A percentile compares a stretch with the other conserved stretches of the same genome.
These are phyloP conservation scores for Anticlea derivata DNA, from an alignment of 2,888 invertebrate genomes.

Conservation along the genomic window DNA sequence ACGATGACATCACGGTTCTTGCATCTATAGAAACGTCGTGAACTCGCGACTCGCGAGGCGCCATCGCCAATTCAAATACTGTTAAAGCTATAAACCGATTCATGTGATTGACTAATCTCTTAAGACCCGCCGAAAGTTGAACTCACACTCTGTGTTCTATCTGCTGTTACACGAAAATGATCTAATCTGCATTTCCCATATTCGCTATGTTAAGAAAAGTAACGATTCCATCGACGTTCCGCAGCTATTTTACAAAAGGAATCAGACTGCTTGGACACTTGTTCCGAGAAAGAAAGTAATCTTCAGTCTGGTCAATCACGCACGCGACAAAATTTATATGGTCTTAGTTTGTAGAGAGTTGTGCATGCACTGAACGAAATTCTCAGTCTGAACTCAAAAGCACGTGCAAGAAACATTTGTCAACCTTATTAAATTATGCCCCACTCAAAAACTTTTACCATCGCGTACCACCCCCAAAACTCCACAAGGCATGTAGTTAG, in stretches of 20 bases:
- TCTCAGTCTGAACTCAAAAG: neutral
- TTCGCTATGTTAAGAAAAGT: slow-evolving; percentile 28
- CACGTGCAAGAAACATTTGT: neutral
- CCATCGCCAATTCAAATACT: slow-evolving; percentile 23
- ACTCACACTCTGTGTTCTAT: slow-evolving; percentile 27
- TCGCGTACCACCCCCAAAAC: slow-evolving; percentile 4
- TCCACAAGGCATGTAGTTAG: slow-evolving; percentile 3
- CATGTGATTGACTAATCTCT: slow-evolving; percentile 18
- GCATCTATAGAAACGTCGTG: slow-evolving; percentile 5
- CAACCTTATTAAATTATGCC: slow-evolving; percentile 3
- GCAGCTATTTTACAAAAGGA: slow-evolving; percentile 26
- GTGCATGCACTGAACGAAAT: no score
- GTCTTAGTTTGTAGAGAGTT: no score
- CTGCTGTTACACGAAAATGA: slow-evolving; percentile 30
- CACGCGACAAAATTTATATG: slow-evolving; percentile 23
- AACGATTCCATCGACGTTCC: slow-evolving; percentile 18
- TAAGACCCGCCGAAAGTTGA: slow-evolving; percentile 5
- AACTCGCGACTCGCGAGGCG: slow-evolving; percentile 2
- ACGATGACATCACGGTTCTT: slow-evolving; percentile 52
- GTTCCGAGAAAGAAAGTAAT: slow-evolving; percentile 33
- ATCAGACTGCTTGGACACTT: slow-evolving; percentile 28
- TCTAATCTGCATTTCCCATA: slow-evolving; percentile 43
- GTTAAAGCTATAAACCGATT: slow-evolving; percentile 19
- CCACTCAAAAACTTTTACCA: slow-evolving; percentile 10
- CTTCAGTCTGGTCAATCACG: slow-evolving; percentile 30